These are phyloP conservation scores for Bufotes viridis DNA, from an alignment of 2,797 vertebrate genomes.

Conservation along the genomic window DNA sequence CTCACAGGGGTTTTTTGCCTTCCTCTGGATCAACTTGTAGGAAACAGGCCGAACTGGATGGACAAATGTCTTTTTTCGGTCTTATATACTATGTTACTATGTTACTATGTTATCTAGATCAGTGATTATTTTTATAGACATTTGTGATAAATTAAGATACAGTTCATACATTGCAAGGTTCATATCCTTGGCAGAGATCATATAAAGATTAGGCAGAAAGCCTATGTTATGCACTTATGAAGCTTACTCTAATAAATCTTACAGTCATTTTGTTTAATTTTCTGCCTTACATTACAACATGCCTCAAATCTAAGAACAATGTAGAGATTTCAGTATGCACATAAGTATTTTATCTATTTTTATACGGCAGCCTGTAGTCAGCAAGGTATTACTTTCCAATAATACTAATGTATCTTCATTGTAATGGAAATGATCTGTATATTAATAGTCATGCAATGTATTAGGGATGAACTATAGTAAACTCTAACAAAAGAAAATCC, in stretches of 20 bases:
- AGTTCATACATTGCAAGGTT: background rate
- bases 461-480: background rate
- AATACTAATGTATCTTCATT: background rate
- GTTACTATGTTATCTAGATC: background rate
- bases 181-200: background rate
- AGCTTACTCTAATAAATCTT: constrained; percentile 5
- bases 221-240: background rate
- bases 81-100: no score
- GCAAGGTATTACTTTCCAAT: background rate
- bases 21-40: no score
- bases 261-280: constrained; percentile 30
- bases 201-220: background rate
- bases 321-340: background rate
- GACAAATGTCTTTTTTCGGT: no score
- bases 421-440: background rate
- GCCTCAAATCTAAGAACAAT: constrained; percentile 4
- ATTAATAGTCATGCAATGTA: background rate
- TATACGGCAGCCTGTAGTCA: background rate
- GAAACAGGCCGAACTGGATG: no score
- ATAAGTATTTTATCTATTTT: constrained; percentile 25
- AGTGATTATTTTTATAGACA: background rate
- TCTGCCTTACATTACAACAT: background rate
- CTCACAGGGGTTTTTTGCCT: no score
- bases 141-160: background rate
- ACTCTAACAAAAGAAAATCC: background rate